Evolutionary conservation across 2,888 invertebrate species (phyloP), one percentile per base, ranked within the genome.

Genomic region (Drymonia ruficornis): DNA sequence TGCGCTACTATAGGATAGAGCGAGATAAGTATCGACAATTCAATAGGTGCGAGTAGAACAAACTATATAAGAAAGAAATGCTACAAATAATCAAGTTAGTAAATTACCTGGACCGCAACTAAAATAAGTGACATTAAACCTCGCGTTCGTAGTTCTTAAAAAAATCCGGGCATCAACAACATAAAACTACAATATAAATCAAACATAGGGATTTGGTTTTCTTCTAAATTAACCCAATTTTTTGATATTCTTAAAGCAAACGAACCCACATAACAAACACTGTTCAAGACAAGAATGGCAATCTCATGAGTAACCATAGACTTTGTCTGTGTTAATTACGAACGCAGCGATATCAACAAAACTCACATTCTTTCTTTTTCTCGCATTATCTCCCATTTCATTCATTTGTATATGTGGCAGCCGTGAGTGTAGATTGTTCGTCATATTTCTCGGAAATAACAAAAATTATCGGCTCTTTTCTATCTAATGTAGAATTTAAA

Each of bases 321-420:
- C 1, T 31, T 0, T 31, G 11, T 11, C 31, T 11, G 11, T 11
- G 12, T 31, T 23, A 15, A 23, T 52, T 57, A 31, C 65, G 79
- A 83, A 81, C 77, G 81, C 75, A 72, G 54, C 70, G 36, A 56
- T 60, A 56, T 54, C 58, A 56, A 53, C 42, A 50, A 52, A 59
- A 64, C 54, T 54, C 47, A 74, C 61, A 63, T 74, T 55, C 72
- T 76, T 65, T 82, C 76, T 73, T 70, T 78, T 72, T 79, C 70
- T 75, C 52, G 47, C 61, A 67, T 59, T 59, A 81, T 80, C 72
- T 84, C 79, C 84, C 76, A 75, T 86, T 86, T 86, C 88, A 87
- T 84, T 89, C 89, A 89, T 89, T 89, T 93, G 93, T 93, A 76
- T 91, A 93, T 93, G 93, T 93, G 93, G 93, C 93, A 93, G 87